Conservation (phyloP, 2,888 invertebrate species). For the Dichetophora obliterata region DNA sequence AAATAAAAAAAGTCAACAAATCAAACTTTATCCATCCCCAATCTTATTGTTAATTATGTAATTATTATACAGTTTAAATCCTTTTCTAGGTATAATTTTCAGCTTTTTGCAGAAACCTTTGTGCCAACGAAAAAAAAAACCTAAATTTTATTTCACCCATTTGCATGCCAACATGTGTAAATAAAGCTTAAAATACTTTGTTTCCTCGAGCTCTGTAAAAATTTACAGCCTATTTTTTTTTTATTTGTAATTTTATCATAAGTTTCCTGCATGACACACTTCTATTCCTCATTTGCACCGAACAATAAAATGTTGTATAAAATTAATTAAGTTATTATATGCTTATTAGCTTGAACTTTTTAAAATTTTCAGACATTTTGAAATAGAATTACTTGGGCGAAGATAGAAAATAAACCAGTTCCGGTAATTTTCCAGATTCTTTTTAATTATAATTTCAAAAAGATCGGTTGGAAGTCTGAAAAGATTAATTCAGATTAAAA, state of each 20-base stretch:
- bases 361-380: too few relatives aligned
- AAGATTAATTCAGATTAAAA: too few relatives aligned
- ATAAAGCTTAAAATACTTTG: too few relatives aligned
- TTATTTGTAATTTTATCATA: not conserved
- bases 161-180: not conserved
- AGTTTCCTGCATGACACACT: not conserved
- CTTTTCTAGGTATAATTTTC: slow-evolving; percentile 43
- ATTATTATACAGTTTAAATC: slow-evolving; percentile 5
- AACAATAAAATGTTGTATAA: too few relatives aligned
- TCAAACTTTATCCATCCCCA: not conserved
- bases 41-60: not conserved
- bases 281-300: not conserved
- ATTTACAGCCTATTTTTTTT: not conserved
- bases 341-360: too few relatives aligned
- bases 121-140: slow-evolving; percentile 16
- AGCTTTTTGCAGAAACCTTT: slow-evolving; percentile 47
- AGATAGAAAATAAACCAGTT: too few relatives aligned
- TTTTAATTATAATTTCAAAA: too few relatives aligned
- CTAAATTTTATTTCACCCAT: slow-evolving; percentile 7
- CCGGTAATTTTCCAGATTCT: too few relatives aligned
- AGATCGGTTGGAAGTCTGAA: too few relatives aligned
- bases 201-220: not conserved
- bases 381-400: too few relatives aligned
- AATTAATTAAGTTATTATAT: too few relatives aligned
- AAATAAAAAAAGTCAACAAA: not conserved